phyloP scores from a whole-genome alignment of 1,140 invertebrate genomes.

The Hypothenemus hampei region DNA sequence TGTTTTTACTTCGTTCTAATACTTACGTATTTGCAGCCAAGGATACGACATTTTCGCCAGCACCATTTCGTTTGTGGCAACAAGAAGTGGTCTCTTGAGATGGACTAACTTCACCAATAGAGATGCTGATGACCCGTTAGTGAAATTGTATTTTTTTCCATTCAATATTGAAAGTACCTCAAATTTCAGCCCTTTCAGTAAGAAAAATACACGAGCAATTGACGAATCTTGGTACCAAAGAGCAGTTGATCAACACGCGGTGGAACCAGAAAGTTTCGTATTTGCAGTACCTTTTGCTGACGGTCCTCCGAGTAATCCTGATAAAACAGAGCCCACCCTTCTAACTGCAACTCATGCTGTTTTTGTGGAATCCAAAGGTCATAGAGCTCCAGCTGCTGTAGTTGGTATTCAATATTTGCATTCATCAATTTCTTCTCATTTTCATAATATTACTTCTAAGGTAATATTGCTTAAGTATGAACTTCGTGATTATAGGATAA shows the following conservation, averaged over 20 bases:
- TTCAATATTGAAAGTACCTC: not conserved
- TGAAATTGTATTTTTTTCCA: constrained; percentile 6
- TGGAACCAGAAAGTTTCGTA: constrained; percentile 85
- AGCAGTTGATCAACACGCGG: constrained; percentile 82
- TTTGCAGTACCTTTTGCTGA: constrained; percentile 87
- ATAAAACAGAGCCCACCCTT: constrained; percentile 56
- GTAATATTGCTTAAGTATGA: constrained; percentile 46
- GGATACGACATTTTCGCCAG: constrained; percentile 81
- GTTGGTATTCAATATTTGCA: constrained; percentile 84
- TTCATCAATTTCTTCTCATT: constrained; percentile 71
- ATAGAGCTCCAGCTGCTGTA: constrained; percentile 82
- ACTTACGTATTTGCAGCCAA: constrained; percentile 71
- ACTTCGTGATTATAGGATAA: not conserved
- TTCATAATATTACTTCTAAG: constrained; percentile 78
- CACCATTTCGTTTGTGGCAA: constrained; percentile 80
- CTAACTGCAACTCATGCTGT: constrained; percentile 88
- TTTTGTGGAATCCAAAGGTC: constrained; percentile 77
- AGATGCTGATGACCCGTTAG: constrained; percentile 61
- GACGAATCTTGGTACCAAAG: constrained; percentile 90
- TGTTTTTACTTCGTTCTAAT: too few species aligned
- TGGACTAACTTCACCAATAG: constrained; percentile 60
- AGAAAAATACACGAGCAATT: constrained; percentile 74
- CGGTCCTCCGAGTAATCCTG: constrained; percentile 47
- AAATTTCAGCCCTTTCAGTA: constrained; percentile 70
- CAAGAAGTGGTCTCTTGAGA: constrained; percentile 78